Evolutionary conservation across 2,888 invertebrate genomes (phyloP).

Genomic region (Chymomyza fuscimana): DNA sequence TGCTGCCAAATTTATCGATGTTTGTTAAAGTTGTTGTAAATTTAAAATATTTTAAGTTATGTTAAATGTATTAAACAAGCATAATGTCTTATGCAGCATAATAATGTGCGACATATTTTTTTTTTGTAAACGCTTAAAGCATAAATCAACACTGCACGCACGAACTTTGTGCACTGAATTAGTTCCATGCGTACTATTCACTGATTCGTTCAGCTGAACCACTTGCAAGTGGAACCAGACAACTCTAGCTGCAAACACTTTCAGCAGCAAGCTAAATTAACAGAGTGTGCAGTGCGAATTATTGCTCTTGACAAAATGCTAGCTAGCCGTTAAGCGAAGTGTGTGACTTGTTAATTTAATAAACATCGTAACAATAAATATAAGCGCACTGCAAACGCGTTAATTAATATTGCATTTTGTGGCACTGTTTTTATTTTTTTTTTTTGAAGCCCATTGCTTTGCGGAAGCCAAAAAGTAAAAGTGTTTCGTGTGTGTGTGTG

Average conservation of each 20-base stretch:
- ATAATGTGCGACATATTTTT: too few species aligned
- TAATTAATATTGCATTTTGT: not conserved
- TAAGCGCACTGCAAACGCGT: not conserved
- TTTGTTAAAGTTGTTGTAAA: too few species aligned
- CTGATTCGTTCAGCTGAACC: not conserved
- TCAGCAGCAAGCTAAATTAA: not conserved
- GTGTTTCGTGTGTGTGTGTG: slow-evolving; percentile 32
- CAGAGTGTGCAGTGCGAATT: not conserved
- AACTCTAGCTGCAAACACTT: not conserved
- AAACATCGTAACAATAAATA: not conserved
- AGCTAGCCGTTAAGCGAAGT: not conserved
- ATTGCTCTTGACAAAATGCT: not conserved
- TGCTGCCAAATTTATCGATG: too few species aligned
- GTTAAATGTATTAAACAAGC: too few species aligned
- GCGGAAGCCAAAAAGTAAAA: slow-evolving; percentile 13
- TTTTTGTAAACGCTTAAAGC: too few species aligned
- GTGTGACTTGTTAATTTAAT: not conserved
- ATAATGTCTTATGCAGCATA: too few species aligned
- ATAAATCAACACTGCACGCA: too few species aligned
- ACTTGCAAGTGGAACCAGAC: not conserved
- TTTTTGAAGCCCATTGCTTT: not conserved
- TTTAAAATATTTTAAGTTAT: too few species aligned
- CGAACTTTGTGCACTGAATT: not conserved
- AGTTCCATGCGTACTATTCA: not conserved
- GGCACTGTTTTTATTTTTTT: not conserved